phyloP scores from a whole-genome alignment of 2,888 invertebrate genomes.

The Odontocolon sp. region DNA sequence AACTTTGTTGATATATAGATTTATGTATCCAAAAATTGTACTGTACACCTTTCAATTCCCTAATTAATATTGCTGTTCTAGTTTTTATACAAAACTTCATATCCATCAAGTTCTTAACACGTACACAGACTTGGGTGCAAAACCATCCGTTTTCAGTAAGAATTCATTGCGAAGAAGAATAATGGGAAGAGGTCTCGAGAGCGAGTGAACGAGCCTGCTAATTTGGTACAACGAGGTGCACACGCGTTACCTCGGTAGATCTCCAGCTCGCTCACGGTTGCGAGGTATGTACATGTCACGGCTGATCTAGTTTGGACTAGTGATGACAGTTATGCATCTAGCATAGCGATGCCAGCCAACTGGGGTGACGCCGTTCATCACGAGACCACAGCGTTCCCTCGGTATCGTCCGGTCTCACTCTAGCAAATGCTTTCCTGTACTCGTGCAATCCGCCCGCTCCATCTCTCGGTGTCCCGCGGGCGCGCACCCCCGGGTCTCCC shows the following conservation, averaged over 20 bases:
- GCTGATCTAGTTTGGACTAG: slow-evolving; percentile 74
- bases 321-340: slow-evolving; percentile 79
- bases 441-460: slow-evolving; percentile 35
- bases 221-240: slow-evolving; percentile 32
- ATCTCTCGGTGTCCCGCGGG: slow-evolving; percentile 46
- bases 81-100: no score
- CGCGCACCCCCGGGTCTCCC: slow-evolving; percentile 53
- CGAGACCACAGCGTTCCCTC: slow-evolving; percentile 44
- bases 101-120: neutral
- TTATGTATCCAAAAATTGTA: no score
- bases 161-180: slow-evolving; percentile 31
- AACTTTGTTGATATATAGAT: no score
- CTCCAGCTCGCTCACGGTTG: slow-evolving; percentile 6
- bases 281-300: slow-evolving; percentile 54
- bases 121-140: neutral
- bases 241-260: neutral
- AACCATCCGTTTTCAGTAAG: neutral
- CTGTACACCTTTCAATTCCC: no score
- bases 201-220: slow-evolving; percentile 15
- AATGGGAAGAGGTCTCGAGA: neutral
- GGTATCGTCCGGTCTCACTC: slow-evolving; percentile 38
- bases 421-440: slow-evolving; percentile 55
- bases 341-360: slow-evolving; percentile 72
- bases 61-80: no score
- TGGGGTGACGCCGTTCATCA: slow-evolving; percentile 76